Conservation (phyloP, 2,113 vertebrate species). For the Tenrec ecaudatus region DNA sequence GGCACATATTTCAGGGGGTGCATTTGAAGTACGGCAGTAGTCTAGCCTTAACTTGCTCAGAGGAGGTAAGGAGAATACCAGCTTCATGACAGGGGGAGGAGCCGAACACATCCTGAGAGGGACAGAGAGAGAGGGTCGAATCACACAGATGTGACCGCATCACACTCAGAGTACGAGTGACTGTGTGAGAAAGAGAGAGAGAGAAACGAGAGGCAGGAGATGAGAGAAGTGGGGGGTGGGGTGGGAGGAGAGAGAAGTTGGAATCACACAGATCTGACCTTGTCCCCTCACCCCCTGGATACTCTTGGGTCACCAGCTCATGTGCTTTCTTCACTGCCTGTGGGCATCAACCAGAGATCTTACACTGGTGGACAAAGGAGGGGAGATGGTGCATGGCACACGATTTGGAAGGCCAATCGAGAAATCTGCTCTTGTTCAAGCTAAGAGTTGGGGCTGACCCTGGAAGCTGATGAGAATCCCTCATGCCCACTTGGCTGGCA, state of each 20-base stretch:
- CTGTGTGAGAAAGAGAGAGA: too few species aligned
- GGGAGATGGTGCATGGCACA: neutral
- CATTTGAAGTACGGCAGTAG: neutral
- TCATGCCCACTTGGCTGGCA: rapidly evolving
- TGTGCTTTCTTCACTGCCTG: neutral
- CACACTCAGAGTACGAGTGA: too few species aligned
- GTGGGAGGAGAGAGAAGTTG: neutral
- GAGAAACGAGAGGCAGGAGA: too few species aligned
- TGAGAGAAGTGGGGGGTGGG: too few species aligned
- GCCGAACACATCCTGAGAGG: neutral
- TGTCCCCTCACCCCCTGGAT: neutral
- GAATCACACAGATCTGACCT: neutral
- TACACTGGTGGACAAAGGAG: neutral
- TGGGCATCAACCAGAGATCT: neutral
- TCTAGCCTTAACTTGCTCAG: neutral
- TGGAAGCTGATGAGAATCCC: neutral
- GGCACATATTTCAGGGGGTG: neutral
- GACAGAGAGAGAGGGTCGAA: neutral
- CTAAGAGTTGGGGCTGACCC: neutral
- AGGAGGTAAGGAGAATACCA: neutral
- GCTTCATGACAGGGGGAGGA: neutral
- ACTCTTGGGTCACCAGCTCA: neutral
- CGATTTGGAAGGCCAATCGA: neutral
- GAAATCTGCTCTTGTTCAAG: neutral
- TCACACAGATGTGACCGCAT: neutral